phyloP scores from a whole-genome alignment of 2,113 vertebrate species.

The Oenanthe oenanthe region DNA sequence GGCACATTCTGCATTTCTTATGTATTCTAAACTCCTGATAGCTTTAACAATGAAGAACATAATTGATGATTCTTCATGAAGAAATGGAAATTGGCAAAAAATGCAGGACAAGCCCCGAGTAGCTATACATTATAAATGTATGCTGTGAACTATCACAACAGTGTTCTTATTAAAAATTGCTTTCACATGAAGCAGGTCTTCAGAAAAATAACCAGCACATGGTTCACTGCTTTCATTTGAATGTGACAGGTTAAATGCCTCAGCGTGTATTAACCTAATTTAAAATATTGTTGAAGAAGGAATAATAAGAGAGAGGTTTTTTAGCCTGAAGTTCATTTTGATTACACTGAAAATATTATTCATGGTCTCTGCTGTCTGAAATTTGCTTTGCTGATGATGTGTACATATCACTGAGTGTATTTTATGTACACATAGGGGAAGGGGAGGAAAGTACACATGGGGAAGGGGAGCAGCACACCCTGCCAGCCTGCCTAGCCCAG shows the following conservation, averaged over 20 bases:
- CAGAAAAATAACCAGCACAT: not conserved
- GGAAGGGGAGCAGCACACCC: not conserved
- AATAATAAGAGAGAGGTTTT: not conserved
- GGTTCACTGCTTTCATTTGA: not conserved
- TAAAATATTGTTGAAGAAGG: not conserved
- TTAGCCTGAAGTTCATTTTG: not conserved
- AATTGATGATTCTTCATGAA: not conserved
- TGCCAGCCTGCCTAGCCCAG: rapidly evolving
- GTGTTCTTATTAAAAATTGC: not conserved
- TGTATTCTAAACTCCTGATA: not conserved
- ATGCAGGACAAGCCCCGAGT: not conserved
- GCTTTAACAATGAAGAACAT: not conserved
- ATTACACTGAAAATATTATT: not conserved
- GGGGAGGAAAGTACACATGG: not conserved
- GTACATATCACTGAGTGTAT: not conserved
- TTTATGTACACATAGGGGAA: not conserved
- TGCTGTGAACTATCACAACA: not conserved
- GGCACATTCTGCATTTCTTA: not conserved
- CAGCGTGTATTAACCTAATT: not conserved
- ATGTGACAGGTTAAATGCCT: not conserved
- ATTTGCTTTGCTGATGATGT: not conserved
- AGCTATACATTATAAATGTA: not conserved
- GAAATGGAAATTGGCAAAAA: not conserved
- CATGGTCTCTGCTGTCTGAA: not conserved
- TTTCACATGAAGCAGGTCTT: not conserved